Evolutionary conservation across 1,140 invertebrate genomes (phyloP).

Genomic region (Heliconius hewitsoni): DNA sequence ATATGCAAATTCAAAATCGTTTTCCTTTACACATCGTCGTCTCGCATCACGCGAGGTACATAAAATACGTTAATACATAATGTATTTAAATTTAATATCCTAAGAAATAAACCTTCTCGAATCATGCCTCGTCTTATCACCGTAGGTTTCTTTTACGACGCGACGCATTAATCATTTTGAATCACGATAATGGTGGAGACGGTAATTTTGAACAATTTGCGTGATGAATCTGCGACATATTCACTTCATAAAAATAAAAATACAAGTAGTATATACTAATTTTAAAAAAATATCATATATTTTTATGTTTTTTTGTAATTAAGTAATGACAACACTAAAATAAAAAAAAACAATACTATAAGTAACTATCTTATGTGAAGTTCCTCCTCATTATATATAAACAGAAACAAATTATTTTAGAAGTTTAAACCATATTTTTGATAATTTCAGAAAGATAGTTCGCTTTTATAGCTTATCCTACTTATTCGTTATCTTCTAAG

Average conservation of each 20-base stretch:
- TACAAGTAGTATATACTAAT: too few relatives aligned
- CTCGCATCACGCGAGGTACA: background rate
- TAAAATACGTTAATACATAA: slow-evolving; percentile 4
- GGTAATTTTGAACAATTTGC: background rate
- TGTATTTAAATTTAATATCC: slow-evolving; percentile 6
- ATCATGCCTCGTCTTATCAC: background rate
- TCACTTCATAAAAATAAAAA: too few relatives aligned
- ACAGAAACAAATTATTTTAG: background rate
- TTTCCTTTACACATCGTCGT: slow-evolving; percentile 12
- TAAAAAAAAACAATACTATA: too few relatives aligned
- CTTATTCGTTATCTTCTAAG: background rate
- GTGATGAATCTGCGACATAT: background rate
- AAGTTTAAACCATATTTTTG: background rate
- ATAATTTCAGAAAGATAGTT: background rate
- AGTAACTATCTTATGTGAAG: too few relatives aligned
- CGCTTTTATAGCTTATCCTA: background rate
- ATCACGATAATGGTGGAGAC: background rate
- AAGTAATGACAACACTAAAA: too few relatives aligned
- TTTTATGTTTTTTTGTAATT: too few relatives aligned
- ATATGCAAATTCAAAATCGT: background rate
- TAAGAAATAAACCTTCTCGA: background rate
- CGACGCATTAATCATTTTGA: slow-evolving; percentile 5
- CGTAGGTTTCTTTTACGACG: background rate
- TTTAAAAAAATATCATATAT: too few relatives aligned
- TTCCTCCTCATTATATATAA: too few relatives aligned